These are phyloP conservation scores for pig (Sus scrofa) DNA, from an alignment of 2,113 vertebrate genomes.

Conservation along the genomic window DNA sequence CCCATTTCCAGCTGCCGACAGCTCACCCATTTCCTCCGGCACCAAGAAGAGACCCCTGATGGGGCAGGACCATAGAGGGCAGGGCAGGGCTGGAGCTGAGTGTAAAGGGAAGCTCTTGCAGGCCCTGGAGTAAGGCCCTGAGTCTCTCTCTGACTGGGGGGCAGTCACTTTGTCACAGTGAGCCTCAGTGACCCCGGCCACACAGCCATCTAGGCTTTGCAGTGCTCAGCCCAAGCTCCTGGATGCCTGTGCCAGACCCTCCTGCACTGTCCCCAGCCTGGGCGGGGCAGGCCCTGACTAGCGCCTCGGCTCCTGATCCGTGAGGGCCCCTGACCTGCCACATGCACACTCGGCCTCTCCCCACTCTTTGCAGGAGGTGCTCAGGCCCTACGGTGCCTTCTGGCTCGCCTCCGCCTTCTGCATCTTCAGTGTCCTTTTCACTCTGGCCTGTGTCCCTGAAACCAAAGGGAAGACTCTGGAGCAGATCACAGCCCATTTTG, in stretches of 20 bases:
- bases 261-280: not conserved
- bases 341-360: rapidly evolving
- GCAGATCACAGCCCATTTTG: constrained; percentile 93
- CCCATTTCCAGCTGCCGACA: not conserved
- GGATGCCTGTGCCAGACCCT: not conserved
- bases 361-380: constrained; percentile 83
- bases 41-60: not conserved
- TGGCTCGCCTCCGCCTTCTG: constrained; percentile 94
- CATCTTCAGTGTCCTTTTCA: constrained; percentile 90
- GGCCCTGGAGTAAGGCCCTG: not conserved
- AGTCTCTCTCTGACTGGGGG: not conserved
- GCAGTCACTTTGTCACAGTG: not conserved
- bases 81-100: not conserved
- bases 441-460: constrained; percentile 91
- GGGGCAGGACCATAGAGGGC: not conserved
- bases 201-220: too few relatives aligned
- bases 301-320: not conserved
- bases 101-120: too few relatives aligned
- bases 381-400: constrained; percentile 93
- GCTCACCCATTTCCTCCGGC: not conserved
- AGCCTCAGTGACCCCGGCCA: not conserved
- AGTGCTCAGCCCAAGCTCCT: not conserved
- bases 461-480: constrained; percentile 96
- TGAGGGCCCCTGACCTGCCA: not conserved
- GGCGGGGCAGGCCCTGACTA: not conserved